Evolutionary conservation across 2,797 vertebrate genomes (phyloP).

Genomic region (Sciurus carolinensis): DNA sequence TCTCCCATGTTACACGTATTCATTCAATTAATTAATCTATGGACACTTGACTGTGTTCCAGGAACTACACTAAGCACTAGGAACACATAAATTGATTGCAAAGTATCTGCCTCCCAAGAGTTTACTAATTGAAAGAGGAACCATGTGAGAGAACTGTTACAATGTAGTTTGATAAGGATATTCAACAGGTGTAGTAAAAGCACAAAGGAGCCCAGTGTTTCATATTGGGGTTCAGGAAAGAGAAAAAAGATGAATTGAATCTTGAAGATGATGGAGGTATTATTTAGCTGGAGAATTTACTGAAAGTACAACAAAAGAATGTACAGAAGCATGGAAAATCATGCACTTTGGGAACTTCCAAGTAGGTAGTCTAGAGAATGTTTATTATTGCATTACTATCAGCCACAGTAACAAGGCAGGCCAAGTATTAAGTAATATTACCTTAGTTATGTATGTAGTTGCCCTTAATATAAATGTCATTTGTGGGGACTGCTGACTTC

Average conservation of each 20-base stretch:
- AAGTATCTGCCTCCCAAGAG: conserved; percentile 14
- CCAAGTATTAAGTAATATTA: neutral
- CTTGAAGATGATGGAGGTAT: too few relatives aligned
- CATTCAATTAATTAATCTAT: conserved; percentile 23
- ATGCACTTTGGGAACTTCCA: neutral
- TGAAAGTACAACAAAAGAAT: neutral
- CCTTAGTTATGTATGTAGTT: neutral
- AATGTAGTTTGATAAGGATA: neutral
- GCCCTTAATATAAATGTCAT: too few relatives aligned
- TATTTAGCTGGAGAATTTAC: neutral
- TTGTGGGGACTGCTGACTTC: neutral
- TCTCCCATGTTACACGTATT: neutral
- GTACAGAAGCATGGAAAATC: neutral
- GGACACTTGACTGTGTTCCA: neutral
- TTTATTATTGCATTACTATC: neutral
- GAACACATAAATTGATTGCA: conserved; percentile 19
- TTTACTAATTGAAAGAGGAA: conserved; percentile 24
- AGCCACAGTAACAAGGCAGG: neutral
- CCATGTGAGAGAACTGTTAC: neutral
- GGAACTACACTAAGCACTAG: neutral
- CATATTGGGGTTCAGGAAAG: too few relatives aligned
- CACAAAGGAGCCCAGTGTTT: neutral
- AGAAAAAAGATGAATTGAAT: too few relatives aligned
- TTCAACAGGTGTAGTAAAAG: neutral
- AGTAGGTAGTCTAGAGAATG: neutral